Conservation (phyloP, 2,797 vertebrate species). For the Anguilla marmorata region DNA sequence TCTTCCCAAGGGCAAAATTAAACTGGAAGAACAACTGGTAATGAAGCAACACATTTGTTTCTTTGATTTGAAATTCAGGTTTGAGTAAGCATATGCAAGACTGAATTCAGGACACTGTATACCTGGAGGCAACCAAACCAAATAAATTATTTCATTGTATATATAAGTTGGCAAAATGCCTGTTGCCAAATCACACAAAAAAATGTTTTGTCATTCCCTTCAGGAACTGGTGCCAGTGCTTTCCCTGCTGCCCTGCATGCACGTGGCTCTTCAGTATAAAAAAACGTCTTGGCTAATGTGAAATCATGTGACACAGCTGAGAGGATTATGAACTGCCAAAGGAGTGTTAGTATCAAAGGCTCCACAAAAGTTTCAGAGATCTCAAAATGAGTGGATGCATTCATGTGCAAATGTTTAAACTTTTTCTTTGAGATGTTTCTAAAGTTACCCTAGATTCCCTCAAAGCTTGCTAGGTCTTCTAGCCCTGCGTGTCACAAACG, state of each 20-base stretch:
- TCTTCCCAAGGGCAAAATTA: not conserved
- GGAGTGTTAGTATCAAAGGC: not conserved
- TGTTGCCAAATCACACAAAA: not conserved
- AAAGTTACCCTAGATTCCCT: not conserved
- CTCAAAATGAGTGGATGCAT: not conserved
- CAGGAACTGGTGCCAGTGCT: not conserved
- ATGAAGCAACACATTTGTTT: not conserved
- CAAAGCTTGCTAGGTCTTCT: not conserved
- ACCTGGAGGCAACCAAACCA: not conserved
- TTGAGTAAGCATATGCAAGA: not conserved
- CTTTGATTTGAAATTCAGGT: not conserved
- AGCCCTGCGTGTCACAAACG: not conserved
- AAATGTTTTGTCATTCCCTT: not conserved
- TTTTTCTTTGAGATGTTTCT: not conserved
- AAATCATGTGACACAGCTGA: not conserved
- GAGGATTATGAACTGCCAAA: not conserved
- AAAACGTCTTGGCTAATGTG: not conserved
- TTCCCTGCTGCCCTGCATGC: not conserved
- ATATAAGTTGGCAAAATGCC: not conserved
- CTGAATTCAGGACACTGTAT: not conserved
- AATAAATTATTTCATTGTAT: not conserved
- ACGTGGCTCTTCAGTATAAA: not conserved
- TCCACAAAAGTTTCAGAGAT: not conserved
- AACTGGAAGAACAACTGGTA: not conserved
- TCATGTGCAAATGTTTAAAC: not conserved